Evolutionary conservation across 2,888 invertebrate genomes (phyloP).

Genomic region (Mellilla xanthometata): DNA sequence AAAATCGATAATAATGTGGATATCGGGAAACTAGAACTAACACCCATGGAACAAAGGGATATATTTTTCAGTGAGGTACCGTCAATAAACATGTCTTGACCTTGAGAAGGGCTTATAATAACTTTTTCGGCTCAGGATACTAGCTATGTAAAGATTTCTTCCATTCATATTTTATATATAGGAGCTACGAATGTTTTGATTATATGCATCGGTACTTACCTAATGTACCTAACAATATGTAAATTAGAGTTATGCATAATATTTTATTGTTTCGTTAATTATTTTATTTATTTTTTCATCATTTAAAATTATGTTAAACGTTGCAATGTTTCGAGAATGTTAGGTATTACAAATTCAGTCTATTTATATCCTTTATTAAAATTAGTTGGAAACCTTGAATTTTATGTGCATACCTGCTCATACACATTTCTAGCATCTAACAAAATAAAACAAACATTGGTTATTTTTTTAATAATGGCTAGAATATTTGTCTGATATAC

Average conservation of each 20-base stretch:
- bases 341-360: no score
- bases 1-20: constrained; percentile 81
- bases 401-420: constrained; percentile 1
- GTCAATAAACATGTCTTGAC: constrained; percentile 73
- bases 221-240: not conserved
- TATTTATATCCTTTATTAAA: not conserved
- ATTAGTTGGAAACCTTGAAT: constrained; percentile 2
- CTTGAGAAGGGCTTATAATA: constrained; percentile 61
- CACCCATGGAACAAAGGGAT: constrained; percentile 83
- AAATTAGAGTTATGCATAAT: no score
- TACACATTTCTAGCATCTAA: no score
- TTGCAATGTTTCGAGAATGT: no score
- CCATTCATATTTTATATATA: constrained; percentile 15
- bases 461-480: no score
- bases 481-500: no score
- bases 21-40: constrained; percentile 80
- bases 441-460: no score
- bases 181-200: constrained; percentile 3
- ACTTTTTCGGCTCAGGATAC: constrained; percentile 26
- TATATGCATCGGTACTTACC: constrained; percentile 1
- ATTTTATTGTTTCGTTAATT: no score
- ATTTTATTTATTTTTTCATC: no score
- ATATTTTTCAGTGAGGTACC: constrained; percentile 86
- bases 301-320: no score
- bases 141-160: not conserved